phyloP scores from a whole-genome alignment of 2,113 vertebrate species.

The Salvelinus namaycush region DNA sequence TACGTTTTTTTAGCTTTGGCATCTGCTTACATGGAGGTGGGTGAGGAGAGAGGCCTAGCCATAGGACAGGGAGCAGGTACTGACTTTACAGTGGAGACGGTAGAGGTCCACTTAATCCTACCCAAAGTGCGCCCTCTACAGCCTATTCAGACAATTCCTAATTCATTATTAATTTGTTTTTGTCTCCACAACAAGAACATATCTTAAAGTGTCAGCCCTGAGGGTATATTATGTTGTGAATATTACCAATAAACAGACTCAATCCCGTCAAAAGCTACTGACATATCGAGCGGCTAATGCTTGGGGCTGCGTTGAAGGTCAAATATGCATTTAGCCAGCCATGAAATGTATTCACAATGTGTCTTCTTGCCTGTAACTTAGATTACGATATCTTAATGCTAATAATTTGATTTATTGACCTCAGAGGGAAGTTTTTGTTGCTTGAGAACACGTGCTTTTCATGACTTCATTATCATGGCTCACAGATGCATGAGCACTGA shows the following conservation, averaged over 20 bases:
- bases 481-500: background rate
- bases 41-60: background rate
- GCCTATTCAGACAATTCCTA: conserved; percentile 10
- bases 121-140: background rate
- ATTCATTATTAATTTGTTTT: conserved; percentile 54
- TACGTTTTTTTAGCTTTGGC: background rate
- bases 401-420: conserved; percentile 68
- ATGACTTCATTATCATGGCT: background rate
- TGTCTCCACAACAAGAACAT: conserved; percentile 29
- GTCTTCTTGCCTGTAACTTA: conserved; percentile 20
- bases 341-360: conserved; percentile 60
- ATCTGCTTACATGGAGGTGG: background rate
- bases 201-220: conserved; percentile 14
- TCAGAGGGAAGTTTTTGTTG: conserved; percentile 3
- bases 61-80: background rate
- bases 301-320: conserved; percentile 55
- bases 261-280: conserved; percentile 1
- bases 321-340: conserved; percentile 62
- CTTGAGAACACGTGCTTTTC: background rate
- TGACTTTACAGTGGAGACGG: background rate
- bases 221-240: conserved; percentile 39
- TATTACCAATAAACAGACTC: conserved; percentile 19
- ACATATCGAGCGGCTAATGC: conserved; percentile 19
- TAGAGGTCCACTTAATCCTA: background rate
- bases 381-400: conserved; percentile 65